Evolutionary conservation across 2,888 invertebrate species (phyloP), one percentile per base, ranked within the genome.

Genomic region (Oxyteleia sp.): DNA sequence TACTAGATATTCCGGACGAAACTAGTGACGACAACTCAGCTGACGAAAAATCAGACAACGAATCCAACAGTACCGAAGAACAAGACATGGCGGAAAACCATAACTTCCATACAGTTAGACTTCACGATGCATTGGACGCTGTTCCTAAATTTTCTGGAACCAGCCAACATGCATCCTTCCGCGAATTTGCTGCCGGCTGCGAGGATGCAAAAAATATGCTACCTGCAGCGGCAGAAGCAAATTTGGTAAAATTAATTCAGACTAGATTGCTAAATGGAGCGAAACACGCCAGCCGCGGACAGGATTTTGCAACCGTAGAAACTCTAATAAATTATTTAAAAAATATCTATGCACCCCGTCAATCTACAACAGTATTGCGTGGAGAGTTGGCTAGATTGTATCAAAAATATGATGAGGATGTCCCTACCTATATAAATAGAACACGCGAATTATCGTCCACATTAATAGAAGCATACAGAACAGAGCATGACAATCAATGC

Each of bases 61-160:
- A n/a, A n/a, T n/a, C n/a, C n/a, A n/a, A n/a, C n/a, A n/a, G n/a
- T n/a, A n/a, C n/a, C n/a, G n/a, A n/a, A n/a, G n/a, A n/a, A n/a
- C n/a, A n/a, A n/a, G n/a, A n/a, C n/a, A n/a, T n/a, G n/a, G n/a
- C n/a, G n/a, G n/a, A n/a, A n/a, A n/a, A n/a, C n/a, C n/a, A n/a
- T n/a, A n/a, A n/a, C n/a, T n/a, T n/a, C 5, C 26, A 26, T 26
- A 4, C 26, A 2, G 45, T 45, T 7, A 23, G 35, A 15, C 41
- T 59, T 16, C 20, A 41, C 8, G 61, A 61, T 11, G 45, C 45
- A 0, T 29, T 61, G 0, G 61, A 61, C 10, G 18, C 18, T n/a
- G n/a, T n/a, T n/a, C n/a, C n/a, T n/a, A n/a, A n/a, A n/a, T n/a
- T n/a, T n/a, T n/a, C n/a, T n/a, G 61, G 61, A 2, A 13, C 10